Conservation (phyloP, 2,797 vertebrate species). For the Neoniphon sammara region DNA sequence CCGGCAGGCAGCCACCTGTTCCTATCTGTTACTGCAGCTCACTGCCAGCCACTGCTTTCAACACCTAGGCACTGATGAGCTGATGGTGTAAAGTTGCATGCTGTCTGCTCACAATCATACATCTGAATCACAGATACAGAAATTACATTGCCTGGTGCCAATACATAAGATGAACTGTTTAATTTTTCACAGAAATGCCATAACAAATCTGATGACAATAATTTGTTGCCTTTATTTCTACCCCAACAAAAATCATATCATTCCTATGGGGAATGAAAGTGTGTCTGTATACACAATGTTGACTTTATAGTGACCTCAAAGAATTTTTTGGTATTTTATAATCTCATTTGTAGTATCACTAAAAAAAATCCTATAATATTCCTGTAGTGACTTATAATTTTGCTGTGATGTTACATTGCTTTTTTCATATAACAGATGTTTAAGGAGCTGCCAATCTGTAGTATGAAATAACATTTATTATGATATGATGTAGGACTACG, state of each 20-base stretch:
- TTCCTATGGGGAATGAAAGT: neutral
- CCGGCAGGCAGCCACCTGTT: constrained; percentile 8
- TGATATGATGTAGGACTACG: constrained; percentile 38
- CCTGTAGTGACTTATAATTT: too few relatives aligned
- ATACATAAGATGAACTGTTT: constrained; percentile 1
- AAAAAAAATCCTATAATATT: neutral
- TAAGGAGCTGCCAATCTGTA: constrained; percentile 19
- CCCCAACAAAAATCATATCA: neutral
- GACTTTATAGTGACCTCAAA: neutral
- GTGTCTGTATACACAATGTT: neutral
- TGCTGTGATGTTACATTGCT: constrained; percentile 6
- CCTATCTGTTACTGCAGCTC: constrained; percentile 6
- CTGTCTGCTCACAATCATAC: constrained; percentile 42
- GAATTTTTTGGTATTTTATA: constrained; percentile 11
- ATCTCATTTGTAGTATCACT: neutral
- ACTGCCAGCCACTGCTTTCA: constrained; percentile 24
- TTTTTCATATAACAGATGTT: neutral
- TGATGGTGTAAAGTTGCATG: too few relatives aligned
- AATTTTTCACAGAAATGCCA: constrained; percentile 14
- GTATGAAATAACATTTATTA: constrained; percentile 28
- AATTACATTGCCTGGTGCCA: constrained; percentile 13
- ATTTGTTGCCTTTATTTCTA: constrained; percentile 14
- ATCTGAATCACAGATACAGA: constrained; percentile 26
- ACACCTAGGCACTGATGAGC: neutral
- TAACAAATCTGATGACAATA: neutral